Percentiles rank a stretch among this genome's conserved stretches.
phyloP scores from a whole-genome alignment of 2,888 invertebrate species.

The Beris morrisii region DNA sequence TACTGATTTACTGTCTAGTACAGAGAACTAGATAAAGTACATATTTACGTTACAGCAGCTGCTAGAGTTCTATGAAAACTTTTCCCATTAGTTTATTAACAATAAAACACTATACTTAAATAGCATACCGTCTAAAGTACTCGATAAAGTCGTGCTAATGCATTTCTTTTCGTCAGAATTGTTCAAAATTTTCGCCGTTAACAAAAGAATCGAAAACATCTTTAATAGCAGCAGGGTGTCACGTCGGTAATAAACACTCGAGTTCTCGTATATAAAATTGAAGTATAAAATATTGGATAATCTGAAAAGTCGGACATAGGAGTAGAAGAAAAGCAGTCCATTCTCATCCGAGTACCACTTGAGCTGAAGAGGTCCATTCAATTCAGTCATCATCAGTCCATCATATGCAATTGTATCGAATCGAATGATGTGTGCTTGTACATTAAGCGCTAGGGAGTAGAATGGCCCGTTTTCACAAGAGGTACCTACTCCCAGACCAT shows the following conservation, averaged over 20 bases:
- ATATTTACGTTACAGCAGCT: too few species aligned
- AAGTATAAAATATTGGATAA: constrained; percentile 21
- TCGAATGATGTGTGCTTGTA: constrained; percentile 11
- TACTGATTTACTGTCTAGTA: too few species aligned
- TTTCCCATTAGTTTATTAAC: background rate
- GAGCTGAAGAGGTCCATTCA: constrained; percentile 22
- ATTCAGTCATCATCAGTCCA: constrained; percentile 25
- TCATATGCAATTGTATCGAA: constrained; percentile 28
- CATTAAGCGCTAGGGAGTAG: constrained; percentile 15
- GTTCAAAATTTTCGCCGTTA: constrained; percentile 19
- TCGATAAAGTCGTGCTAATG: constrained; percentile 27
- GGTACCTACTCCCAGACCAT: background rate
- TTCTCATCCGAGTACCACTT: constrained; percentile 14
- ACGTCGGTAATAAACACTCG: constrained; percentile 15
- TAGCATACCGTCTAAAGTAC: constrained; percentile 6
- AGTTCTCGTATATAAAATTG: constrained; percentile 2
- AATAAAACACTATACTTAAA: background rate
- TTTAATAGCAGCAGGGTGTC: constrained; percentile 24
- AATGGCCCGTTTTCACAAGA: constrained; percentile 21
- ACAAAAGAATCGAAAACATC: constrained; percentile 19
- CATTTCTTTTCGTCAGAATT: constrained; percentile 27
- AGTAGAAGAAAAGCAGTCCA: constrained; percentile 3
- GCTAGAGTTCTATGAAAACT: background rate
- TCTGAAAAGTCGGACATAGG: background rate
- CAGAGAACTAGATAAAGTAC: too few species aligned